These are phyloP conservation scores for Tenrec ecaudatus DNA, from an alignment of 2,113 vertebrate species.

Conservation along the genomic window DNA sequence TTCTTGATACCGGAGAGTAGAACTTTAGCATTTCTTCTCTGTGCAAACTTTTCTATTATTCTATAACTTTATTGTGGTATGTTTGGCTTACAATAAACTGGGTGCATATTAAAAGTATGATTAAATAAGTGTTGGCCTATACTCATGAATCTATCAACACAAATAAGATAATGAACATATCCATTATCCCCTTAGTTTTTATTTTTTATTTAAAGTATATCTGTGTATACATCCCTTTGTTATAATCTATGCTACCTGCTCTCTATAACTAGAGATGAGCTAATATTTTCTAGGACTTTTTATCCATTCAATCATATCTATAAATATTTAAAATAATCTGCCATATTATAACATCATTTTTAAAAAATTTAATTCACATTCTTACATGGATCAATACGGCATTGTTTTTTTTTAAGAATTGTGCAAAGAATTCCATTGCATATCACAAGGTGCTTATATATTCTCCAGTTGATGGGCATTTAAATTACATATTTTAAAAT, in stretches of 20 bases:
- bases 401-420: background rate
- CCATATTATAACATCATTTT: background rate
- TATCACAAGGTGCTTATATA: background rate
- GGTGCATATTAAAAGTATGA: background rate
- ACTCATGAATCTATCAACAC: background rate
- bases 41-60: background rate
- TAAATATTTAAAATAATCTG: background rate
- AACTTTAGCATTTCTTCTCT: background rate
- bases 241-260: background rate
- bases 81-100: background rate
- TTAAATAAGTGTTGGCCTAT: background rate
- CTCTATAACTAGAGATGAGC: background rate
- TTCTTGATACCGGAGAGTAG: background rate
- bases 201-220: too few species aligned
- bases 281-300: background rate
- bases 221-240: background rate
- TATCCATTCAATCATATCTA: background rate
- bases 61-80: rapidly evolving
- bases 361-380: background rate
- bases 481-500: background rate
- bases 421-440: background rate
- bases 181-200: background rate
- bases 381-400: background rate
- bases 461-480: background rate
- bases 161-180: background rate